Percentiles rank a stretch among this genome's conserved stretches.
Evolutionary conservation across 2,888 invertebrate genomes (phyloP).

Genomic region (Pseudococcus jackbeardsleyi): DNA sequence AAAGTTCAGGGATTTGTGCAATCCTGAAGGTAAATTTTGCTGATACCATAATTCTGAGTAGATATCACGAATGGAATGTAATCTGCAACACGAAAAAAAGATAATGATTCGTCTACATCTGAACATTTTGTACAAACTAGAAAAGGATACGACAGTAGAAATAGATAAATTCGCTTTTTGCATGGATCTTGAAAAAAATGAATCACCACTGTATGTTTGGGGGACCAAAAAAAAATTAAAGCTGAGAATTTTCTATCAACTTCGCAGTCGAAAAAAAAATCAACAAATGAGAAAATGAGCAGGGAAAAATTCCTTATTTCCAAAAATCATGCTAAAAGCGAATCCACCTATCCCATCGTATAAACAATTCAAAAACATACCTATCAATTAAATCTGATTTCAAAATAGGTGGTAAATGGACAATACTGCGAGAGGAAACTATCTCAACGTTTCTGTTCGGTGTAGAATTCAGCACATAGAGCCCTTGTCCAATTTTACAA

Average conservation of each 20-base stretch:
- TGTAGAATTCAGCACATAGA: constrained; percentile 74
- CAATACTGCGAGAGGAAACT: constrained; percentile 75
- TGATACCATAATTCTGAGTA: constrained; percentile 42
- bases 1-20: constrained; percentile 31
- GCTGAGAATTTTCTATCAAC: no score
- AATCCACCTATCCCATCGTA: no score
- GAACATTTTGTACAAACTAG: no score
- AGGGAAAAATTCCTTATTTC: no score
- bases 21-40: constrained; percentile 40
- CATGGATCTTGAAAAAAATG: no score
- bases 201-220: no score
- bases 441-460: constrained; percentile 74
- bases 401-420: constrained; percentile 76
- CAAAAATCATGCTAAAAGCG: no score
- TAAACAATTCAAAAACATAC: constrained; percentile 68
- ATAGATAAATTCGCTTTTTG: no score
- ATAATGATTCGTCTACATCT: not conserved
- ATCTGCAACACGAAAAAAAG: not conserved
- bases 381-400: constrained; percentile 78
- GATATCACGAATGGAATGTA: constrained; percentile 41
- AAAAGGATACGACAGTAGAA: no score
- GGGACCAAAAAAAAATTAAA: no score
- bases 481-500: constrained; percentile 74
- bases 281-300: no score
- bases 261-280: no score